phyloP scores from a whole-genome alignment of 2,888 invertebrate species.

The Epinotia brunnichana region DNA sequence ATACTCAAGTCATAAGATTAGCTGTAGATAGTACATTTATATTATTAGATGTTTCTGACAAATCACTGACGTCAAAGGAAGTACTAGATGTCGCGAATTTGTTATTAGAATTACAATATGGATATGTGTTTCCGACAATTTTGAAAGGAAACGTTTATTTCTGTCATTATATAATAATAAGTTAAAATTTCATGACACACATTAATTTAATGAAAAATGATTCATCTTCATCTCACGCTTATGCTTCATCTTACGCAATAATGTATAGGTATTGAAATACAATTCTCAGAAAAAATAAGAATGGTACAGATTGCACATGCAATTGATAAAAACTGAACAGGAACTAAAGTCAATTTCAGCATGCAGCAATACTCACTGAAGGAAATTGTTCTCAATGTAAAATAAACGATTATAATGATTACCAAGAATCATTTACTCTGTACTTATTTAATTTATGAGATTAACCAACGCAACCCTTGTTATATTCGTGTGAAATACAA shows the following conservation, averaged over 20 bases:
- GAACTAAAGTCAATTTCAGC: no score
- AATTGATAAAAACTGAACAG: no score
- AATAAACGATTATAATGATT: no score
- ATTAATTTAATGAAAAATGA: no score
- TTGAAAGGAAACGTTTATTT: neutral
- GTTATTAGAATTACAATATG: neutral
- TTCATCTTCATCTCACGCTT: neutral
- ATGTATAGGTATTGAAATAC: neutral
- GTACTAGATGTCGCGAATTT: neutral
- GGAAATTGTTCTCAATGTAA: no score
- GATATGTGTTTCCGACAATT: neutral
- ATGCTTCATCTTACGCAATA: no score
- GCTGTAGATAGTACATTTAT: slow-evolving; percentile 4
- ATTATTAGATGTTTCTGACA: slow-evolving; percentile 6
- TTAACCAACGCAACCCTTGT: neutral
- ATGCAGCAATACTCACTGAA: no score
- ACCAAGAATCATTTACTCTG: no score
- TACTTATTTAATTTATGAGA: neutral
- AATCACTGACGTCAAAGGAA: slow-evolving; percentile 3
- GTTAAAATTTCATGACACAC: no score
- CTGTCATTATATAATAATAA: neutral
- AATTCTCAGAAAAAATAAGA: no score
- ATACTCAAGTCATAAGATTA: slow-evolving; percentile 26
- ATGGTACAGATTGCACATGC: no score
- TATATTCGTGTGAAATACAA: neutral